Evolutionary conservation across 2,113 vertebrate species (phyloP), one percentile per base, ranked within the genome.

Genomic region (Cervus canadensis): DNA sequence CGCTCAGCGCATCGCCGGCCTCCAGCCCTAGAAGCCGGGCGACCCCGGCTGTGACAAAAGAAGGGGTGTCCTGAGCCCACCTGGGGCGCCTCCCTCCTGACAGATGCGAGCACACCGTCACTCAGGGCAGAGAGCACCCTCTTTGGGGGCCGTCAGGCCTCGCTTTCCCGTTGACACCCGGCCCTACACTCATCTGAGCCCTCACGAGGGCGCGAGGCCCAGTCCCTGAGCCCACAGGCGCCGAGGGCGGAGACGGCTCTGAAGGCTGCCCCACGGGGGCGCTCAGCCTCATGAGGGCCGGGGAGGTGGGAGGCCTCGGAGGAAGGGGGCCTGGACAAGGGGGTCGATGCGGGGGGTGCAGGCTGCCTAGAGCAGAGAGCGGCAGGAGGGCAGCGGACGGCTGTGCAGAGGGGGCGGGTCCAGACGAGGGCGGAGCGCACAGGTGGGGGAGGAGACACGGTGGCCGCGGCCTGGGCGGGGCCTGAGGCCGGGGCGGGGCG

Each of bases 71-170:
- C 28, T 48, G 5, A 62, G 1, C 1, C 52, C 13, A 7, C 40
- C 26, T 21, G 2, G 23, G 21, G 7, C 7, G 2, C 4, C 4
- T 43, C 64, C 17, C 56, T 45, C 60, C 48, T 23, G 13, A 36
- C 4, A 21, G 2, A 12, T 3, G 36, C 1, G 48, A 36, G 33
- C 26, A 56, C 17, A 26, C 2, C 0, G 5, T 14, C 23, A 11
- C 71, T 2, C 0, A 2, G 17, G 64, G 64, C 7, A 9, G 6
- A 48, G 28, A 25, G 7, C 23, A 4, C 0, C 1, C 43, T 36
- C 74, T 57, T 12, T 21, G 33, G 6, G 19, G 23, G 4, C 30
- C 1, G 5, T 21, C 16, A 4, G 0, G 52, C 21, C 62, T 86
- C 19, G 28, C 87, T 7, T 1, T 12, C 25, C 76, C 28, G 45